These are phyloP conservation scores for Trichogramma dendrolimi DNA, from an alignment of 2,888 invertebrate species.

Conservation along the genomic window DNA sequence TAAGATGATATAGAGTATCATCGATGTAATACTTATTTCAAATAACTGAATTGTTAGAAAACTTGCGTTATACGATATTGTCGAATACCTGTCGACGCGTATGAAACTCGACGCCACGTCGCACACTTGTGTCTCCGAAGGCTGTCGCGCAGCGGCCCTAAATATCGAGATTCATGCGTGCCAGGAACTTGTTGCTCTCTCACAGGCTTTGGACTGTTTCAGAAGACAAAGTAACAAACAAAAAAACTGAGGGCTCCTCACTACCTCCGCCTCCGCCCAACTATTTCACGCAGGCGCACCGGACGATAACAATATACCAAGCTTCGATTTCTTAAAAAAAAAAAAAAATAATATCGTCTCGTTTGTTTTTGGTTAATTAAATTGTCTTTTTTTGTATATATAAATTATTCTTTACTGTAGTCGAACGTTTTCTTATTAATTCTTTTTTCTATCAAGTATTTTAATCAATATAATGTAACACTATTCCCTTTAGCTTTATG, in stretches of 20 bases:
- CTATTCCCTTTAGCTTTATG: too few relatives aligned
- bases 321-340: not conserved
- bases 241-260: not conserved
- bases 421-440: not conserved
- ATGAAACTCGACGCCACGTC: too few relatives aligned
- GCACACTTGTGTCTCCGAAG: too few relatives aligned
- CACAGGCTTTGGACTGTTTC: slow-evolving; percentile 44
- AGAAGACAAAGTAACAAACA: slow-evolving; percentile 30
- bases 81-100: too few relatives aligned
- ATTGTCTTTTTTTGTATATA: not conserved
- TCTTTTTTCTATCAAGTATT: not conserved
- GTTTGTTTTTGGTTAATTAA: not conserved
- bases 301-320: not conserved
- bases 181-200: slow-evolving; percentile 16
- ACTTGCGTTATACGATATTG: too few relatives aligned
- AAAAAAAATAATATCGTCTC: not conserved
- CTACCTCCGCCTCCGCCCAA: not conserved
- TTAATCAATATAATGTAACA: not conserved
- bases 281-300: not conserved
- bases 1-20: too few relatives aligned
- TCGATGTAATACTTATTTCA: too few relatives aligned
- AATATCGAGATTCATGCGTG: not conserved
- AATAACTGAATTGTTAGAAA: too few relatives aligned
- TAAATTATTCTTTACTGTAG: not conserved
- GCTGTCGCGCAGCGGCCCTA: too few relatives aligned